Conservation (phyloP, 2,888 invertebrate genomes). For the Hoplodrina blanda region DNA sequence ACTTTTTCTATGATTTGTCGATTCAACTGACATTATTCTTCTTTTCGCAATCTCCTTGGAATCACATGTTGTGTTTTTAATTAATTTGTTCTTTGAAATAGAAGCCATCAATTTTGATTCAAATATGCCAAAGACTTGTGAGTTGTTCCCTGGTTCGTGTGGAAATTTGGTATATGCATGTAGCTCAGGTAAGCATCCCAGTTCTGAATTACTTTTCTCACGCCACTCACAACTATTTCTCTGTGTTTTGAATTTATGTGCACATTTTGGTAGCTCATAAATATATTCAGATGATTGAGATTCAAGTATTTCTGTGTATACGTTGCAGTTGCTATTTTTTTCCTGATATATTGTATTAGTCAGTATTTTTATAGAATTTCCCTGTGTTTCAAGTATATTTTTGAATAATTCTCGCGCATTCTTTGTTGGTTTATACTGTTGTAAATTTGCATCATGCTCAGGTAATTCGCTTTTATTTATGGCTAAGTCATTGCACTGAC, state of each 20-base stretch:
- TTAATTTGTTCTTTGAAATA: no score
- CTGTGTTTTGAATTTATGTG: not conserved
- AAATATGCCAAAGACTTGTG: not conserved
- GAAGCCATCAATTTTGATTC: not conserved
- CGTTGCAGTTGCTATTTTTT: conserved; percentile 1
- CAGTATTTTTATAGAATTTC: conserved; percentile 8
- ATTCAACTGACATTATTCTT: not conserved
- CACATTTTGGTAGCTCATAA: not conserved
- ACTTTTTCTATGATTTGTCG: conserved; percentile 1
- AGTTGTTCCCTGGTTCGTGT: not conserved
- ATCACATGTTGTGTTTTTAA: no score
- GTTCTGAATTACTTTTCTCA: not conserved
- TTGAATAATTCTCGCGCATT: conserved; percentile 27
- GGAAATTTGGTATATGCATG: not conserved
- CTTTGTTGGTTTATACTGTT: conserved; percentile 8
- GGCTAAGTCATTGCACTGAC: not conserved
- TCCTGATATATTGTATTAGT: conserved; percentile 6
- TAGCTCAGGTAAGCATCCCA: not conserved
- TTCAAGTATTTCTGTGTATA: conserved; percentile 6
- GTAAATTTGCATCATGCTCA: not conserved
- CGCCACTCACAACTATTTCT: not conserved
- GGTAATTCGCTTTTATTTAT: conserved; percentile 2
- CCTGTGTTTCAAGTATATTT: conserved; percentile 9
- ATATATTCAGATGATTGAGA: conserved; percentile 6
- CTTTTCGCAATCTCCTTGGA: no score